A percentile compares a stretch with the other conserved stretches of the same genome.
Conservation (phyloP, 2,113 vertebrate species). For the Heterocephalus glaber region DNA sequence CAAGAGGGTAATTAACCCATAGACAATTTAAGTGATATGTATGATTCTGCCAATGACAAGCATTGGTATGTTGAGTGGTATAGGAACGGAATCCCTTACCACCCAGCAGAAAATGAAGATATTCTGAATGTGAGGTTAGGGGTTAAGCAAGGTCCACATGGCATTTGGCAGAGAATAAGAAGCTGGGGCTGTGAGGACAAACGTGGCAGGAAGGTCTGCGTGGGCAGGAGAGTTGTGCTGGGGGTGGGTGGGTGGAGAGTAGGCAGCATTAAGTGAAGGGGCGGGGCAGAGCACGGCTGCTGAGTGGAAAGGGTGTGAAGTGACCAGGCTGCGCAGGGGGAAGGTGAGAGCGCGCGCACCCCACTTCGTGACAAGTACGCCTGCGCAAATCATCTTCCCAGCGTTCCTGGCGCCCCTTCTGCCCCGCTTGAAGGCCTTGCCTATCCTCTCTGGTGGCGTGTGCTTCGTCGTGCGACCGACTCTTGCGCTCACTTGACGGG, state of each 20-base stretch:
- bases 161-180: background rate
- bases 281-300: background rate
- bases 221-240: background rate
- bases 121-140: background rate
- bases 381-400: background rate
- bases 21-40: background rate
- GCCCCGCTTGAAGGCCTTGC: accelerated
- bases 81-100: background rate
- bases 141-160: background rate
- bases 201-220: accelerated
- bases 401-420: background rate
- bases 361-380: background rate
- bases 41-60: background rate
- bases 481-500: accelerated
- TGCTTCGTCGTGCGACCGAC: accelerated
- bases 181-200: accelerated
- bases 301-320: background rate
- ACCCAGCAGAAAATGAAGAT: background rate
- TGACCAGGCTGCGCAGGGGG: accelerated
- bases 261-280: background rate
- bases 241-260: no score
- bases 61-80: background rate
- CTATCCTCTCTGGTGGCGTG: accelerated
- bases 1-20: background rate
- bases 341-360: background rate